Conservation (phyloP, 1,140 invertebrate genomes). For the Apocrypta bakeri region DNA sequence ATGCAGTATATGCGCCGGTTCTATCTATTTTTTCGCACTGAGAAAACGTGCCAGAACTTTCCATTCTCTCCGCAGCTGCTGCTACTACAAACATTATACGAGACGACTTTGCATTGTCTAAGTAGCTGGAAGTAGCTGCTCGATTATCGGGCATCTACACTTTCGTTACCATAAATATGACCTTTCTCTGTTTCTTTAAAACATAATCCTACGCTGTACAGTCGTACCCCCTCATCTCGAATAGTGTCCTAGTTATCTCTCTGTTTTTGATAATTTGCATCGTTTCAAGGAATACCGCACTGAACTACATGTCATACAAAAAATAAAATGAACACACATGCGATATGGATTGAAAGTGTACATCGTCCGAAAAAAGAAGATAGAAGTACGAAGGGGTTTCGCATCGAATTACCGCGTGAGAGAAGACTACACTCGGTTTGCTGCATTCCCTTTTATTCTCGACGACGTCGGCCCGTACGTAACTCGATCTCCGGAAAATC, state of each 20-base stretch:
- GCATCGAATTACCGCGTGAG: constrained; percentile 37
- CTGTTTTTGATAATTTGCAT: neutral
- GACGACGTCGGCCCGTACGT: constrained; percentile 30
- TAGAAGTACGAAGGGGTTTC: constrained; percentile 37
- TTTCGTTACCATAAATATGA: constrained; percentile 34
- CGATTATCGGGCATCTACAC: constrained; percentile 39
- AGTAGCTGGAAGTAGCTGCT: constrained; percentile 18
- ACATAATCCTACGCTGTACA: neutral
- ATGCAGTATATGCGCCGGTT: neutral
- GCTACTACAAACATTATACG: neutral
- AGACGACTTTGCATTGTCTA: constrained; percentile 26
- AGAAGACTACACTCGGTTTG: constrained; percentile 20
- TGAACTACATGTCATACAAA: neutral
- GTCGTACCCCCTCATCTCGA: neutral
- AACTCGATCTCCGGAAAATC: constrained; percentile 50
- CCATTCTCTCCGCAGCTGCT: neutral
- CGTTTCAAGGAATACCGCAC: no score
- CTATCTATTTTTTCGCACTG: neutral
- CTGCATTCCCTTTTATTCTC: constrained; percentile 34
- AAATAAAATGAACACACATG: neutral
- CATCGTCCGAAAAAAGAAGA: no score
- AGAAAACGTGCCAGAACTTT: constrained; percentile 40
- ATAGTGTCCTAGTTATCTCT: neutral
- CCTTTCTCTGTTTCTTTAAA: constrained; percentile 12
- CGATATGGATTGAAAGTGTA: no score